phyloP scores from a whole-genome alignment of 2,113 vertebrate species.

The Upupa epops region DNA sequence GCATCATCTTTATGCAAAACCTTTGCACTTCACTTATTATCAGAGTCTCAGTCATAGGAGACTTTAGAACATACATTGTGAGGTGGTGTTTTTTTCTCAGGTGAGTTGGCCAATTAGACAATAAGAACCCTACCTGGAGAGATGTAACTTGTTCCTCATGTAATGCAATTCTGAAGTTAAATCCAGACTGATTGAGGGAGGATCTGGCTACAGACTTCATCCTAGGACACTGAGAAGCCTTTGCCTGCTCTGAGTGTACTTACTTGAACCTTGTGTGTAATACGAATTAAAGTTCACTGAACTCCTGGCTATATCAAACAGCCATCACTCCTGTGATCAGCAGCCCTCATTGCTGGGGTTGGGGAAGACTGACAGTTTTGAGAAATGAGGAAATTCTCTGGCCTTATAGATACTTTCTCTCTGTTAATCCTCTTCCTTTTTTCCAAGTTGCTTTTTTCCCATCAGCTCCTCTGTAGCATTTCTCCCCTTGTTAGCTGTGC shows the following conservation, averaged over 20 bases:
- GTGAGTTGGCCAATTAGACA: neutral
- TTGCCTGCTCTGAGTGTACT: neutral
- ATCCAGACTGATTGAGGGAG: neutral
- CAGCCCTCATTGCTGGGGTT: neutral
- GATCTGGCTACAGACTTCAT: accelerated
- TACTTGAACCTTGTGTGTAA: neutral
- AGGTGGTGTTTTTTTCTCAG: neutral
- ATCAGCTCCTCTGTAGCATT: neutral
- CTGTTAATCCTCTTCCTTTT: neutral
- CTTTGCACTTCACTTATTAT: neutral
- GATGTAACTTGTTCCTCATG: neutral
- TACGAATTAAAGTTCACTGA: neutral
- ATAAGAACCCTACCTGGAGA: neutral
- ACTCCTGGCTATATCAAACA: neutral
- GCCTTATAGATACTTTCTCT: neutral
- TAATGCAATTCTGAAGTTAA: neutral
- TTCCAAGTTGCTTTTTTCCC: neutral
- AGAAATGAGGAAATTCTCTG: neutral
- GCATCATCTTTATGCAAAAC: neutral
- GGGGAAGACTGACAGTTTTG: neutral
- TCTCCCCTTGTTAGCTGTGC: neutral
- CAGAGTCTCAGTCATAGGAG: neutral
- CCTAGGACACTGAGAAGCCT: neutral
- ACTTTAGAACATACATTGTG: neutral
- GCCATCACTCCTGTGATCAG: neutral